phyloP scores from a whole-genome alignment of 1,140 invertebrate species.

The Sarcophaga peregrina region DNA sequence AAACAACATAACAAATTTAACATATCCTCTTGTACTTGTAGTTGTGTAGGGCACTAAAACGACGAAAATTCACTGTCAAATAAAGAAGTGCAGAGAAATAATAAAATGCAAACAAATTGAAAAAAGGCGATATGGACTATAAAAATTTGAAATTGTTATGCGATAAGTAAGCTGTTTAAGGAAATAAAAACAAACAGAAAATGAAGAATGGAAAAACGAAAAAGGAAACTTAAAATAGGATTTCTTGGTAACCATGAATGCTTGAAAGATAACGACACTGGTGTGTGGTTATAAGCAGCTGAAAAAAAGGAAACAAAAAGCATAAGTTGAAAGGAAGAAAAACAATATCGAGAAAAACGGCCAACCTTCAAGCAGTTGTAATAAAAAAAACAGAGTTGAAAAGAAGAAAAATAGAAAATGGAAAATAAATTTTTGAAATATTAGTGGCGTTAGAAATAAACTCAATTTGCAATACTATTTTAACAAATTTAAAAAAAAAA shows the following conservation, averaged over 20 bases:
- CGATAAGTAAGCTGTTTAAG: constrained; percentile 4
- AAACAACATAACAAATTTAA: no score
- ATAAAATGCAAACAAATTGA: neutral
- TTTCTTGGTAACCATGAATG: neutral
- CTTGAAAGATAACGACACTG: neutral
- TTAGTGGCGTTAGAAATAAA: no score
- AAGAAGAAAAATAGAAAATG: no score
- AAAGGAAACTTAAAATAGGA: no score
- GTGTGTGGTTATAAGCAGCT: neutral
- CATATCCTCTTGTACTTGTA: no score
- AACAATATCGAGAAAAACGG: neutral
- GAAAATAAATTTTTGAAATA: no score
- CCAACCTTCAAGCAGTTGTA: neutral
- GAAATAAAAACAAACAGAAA: constrained; percentile 11
- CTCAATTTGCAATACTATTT: no score
- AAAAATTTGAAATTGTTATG: constrained; percentile 19
- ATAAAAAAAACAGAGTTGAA: no score
- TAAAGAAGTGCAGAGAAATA: no score
- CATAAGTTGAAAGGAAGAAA: neutral
- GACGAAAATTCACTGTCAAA: no score
- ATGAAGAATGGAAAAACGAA: neutral
- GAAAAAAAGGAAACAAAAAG: neutral
- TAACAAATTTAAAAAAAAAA: no score
- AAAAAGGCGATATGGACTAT: neutral
- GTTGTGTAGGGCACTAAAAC: no score